phyloP scores from a whole-genome alignment of 2,113 vertebrate species.

The Elephantulus edwardii region DNA sequence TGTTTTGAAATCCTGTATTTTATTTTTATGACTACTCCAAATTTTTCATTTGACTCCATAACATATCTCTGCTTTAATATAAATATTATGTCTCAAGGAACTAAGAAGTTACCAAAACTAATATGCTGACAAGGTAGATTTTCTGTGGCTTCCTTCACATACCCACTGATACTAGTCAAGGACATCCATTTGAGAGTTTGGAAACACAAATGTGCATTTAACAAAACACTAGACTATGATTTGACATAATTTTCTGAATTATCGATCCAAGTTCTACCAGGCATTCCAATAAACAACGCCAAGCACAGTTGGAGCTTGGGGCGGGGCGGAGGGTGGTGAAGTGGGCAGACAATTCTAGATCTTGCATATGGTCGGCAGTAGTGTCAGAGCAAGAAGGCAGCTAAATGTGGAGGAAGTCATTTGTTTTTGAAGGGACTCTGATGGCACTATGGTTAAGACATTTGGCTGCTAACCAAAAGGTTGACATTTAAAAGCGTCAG shows the following conservation, averaged over 20 bases:
- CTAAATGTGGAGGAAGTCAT: neutral
- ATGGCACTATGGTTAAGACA: no score
- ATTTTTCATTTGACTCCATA: neutral
- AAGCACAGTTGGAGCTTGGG: neutral
- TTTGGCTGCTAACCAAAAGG: no score
- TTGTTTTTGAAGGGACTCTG: neutral
- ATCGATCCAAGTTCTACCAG: neutral
- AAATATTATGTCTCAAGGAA: constrained; percentile 59
- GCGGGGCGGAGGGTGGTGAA: no score
- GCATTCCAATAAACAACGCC: neutral
- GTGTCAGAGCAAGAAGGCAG: neutral
- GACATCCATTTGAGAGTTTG: neutral
- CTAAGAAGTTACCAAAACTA: neutral
- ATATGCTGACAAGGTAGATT: neutral
- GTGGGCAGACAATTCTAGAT: neutral
- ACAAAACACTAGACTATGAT: neutral
- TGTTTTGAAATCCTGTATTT: neutral
- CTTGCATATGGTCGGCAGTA: neutral
- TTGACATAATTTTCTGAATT: neutral
- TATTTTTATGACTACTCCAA: constrained; percentile 11
- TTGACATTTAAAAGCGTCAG: no score
- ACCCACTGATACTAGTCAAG: neutral
- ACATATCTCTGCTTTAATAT: constrained; percentile 8
- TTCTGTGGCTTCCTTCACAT: constrained; percentile 9
- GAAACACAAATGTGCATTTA: neutral